A percentile compares a stretch with the other conserved stretches of the same genome.
Evolutionary conservation across 2,113 vertebrate species (phyloP).

Genomic region (Narcine bancroftii): DNA sequence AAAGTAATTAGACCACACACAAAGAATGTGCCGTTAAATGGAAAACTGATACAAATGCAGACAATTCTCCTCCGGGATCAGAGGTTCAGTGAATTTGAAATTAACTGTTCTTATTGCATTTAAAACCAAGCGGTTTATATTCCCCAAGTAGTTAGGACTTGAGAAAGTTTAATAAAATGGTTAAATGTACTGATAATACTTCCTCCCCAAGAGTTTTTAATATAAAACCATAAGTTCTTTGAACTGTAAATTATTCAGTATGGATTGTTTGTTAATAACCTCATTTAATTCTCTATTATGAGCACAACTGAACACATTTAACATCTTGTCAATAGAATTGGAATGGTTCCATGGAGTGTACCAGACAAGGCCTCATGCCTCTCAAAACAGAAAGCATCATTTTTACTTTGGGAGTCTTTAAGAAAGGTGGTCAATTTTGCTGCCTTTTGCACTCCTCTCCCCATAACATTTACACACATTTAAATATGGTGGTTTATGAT

Average conservation of each 20-base stretch:
- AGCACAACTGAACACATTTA: not conserved
- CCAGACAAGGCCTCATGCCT: not conserved
- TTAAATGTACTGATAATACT: not conserved
- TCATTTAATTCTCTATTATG: not conserved
- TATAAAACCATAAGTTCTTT: not conserved
- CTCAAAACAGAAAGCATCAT: not conserved
- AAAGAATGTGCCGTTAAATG: too few relatives aligned
- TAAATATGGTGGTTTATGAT: too few relatives aligned
- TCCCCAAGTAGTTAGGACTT: not conserved
- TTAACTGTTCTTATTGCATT: not conserved
- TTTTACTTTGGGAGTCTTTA: not conserved
- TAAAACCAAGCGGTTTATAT: not conserved
- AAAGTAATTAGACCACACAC: not conserved
- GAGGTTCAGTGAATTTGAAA: not conserved
- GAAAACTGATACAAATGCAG: not conserved
- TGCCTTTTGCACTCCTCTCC: not conserved
- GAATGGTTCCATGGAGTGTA: not conserved
- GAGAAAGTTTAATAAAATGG: not conserved
- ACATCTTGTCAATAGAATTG: not conserved
- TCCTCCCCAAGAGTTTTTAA: not conserved
- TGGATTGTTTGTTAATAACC: not conserved
- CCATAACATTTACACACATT: not conserved
- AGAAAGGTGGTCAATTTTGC: not conserved
- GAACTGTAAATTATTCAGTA: not conserved
- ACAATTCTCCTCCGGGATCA: not conserved